Evolutionary conservation across 37 sponge, comb jelly and placozoan genomes (phyloP), one percentile per base, ranked within the genome.

Genomic region (Dysidea cf. avara): DNA sequence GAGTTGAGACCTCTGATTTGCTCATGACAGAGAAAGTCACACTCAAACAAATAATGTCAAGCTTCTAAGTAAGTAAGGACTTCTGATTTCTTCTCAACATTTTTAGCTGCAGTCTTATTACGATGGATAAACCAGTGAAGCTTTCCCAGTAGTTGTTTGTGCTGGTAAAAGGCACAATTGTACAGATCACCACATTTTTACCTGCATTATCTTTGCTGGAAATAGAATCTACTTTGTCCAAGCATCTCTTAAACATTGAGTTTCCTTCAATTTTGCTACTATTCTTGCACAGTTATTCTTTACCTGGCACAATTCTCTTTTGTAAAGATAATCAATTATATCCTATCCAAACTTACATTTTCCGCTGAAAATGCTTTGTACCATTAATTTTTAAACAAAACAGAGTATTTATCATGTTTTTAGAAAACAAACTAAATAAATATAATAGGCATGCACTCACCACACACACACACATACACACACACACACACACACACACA

Each of bases 161-260:
- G 16, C 29, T 31, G 29, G 9, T 37, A n/a, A 12, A 71, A 13
- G 22, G 11, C 22, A 22, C 9, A 13, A 6, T 18, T 26, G 14
- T 18, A 59, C 31, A 6, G n/a, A n/a, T n/a, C n/a, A n/a, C n/a
- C n/a, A n/a, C n/a, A n/a, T n/a, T n/a, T n/a, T 60, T 34, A 74
- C 75, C 62, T 74, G 75, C 75, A 74, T 74, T 53, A 74, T 74
- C 37, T 74, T 74, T 4, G 75, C 72, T 53, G 72, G 72, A 13
- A 71, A 30, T 4, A 71, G 57, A 71, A 55, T 71, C 33, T 55
- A 21, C 16, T 57, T 12, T 35, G 72, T 71, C 72, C 72, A 71
- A 18, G 17, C 25, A 25, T 71, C 72, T 24, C 35, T 12, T 5
- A 71, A 56, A 46, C 53, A 31, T 30, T 53, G n/a, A 14, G 72